phyloP scores from a whole-genome alignment of 2,113 vertebrate species.

The Mormoops blainvillei region DNA sequence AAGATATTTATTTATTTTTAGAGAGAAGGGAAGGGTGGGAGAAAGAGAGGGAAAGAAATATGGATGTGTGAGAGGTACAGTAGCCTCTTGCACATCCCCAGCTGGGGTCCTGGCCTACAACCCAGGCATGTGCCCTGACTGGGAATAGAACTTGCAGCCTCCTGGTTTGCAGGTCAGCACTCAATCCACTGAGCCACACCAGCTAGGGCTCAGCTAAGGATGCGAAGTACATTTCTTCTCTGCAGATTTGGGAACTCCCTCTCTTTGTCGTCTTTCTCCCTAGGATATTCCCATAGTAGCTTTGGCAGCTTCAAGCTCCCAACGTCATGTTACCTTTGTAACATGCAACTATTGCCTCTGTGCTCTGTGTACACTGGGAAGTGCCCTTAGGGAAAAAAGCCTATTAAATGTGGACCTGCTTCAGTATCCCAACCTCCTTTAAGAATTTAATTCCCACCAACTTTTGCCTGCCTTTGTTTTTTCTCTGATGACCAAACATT shows the following conservation, averaged over 20 bases:
- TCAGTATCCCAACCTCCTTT: not conserved
- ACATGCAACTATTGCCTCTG: not conserved
- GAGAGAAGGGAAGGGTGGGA: no score
- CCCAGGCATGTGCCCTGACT: no score
- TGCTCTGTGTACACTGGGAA: not conserved
- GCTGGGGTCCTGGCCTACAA: no score
- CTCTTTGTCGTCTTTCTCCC: not conserved
- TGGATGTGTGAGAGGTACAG: no score
- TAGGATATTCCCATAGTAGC: not conserved
- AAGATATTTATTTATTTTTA: no score
- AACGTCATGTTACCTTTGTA: not conserved
- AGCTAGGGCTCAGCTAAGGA: not conserved
- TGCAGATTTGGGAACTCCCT: not conserved
- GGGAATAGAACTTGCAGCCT: no score
- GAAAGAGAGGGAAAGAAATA: no score
- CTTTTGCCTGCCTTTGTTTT: not conserved
- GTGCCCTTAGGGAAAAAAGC: not conserved
- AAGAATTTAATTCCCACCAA: not conserved
- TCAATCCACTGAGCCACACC: no score
- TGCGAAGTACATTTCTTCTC: not conserved
- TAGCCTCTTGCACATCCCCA: no score
- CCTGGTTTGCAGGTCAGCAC: no score
- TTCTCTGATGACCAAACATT: not conserved
- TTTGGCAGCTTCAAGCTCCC: not conserved
- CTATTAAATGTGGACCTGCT: not conserved